Evolutionary conservation across 2,888 invertebrate species (phyloP), one percentile per base, ranked within the genome.

Genomic region (Callimorpha dominula): DNA sequence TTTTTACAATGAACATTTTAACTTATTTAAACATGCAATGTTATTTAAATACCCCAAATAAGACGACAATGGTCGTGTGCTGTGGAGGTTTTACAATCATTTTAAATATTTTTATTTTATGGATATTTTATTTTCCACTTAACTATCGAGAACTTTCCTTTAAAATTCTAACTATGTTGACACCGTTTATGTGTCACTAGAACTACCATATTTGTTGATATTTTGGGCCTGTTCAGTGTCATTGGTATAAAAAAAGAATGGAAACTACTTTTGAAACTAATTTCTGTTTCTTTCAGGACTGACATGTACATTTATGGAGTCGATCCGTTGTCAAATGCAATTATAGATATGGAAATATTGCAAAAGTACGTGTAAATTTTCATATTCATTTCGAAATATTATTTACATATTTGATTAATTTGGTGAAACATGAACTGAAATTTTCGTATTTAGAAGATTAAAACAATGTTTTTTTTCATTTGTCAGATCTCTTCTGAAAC

Each of bases 231-330:
- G 9, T 49, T 49, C 12, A 1, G 12, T 15, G 4, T 4, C 50
- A 17, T 7, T 52, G 1, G 52, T 15, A 17, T 5, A 17, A 52
- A 17, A 52, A 17, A 7, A 52, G 52, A 15, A 14, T 52, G 17
- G 52, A 52, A 52, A 17, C n/a, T 7, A 2, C 8, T 54, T n/a
- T 0, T 54, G 3, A 54, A 57, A 11, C 1, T 11, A 8, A 4
- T 7, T 6, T 3, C 4, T 40, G 9, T 78, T 79, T 72, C 76
- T 96, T 96, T 79, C 94, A 98, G 98, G 69, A 98, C 98, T 43
- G 98, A 98, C 85, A 96, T 98, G 94, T 98, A 98, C 85, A 96
- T 98, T 74, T 98, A 98, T 87, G 98, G 98, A 4, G 97, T 98
- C 40, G 98, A 98, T 93, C 98, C 97, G 1, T 95, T 97, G 81